These are phyloP conservation scores for Caenorhabditis virilis DNA, from an alignment of 2,888 invertebrate genomes.

Conservation along the genomic window DNA sequence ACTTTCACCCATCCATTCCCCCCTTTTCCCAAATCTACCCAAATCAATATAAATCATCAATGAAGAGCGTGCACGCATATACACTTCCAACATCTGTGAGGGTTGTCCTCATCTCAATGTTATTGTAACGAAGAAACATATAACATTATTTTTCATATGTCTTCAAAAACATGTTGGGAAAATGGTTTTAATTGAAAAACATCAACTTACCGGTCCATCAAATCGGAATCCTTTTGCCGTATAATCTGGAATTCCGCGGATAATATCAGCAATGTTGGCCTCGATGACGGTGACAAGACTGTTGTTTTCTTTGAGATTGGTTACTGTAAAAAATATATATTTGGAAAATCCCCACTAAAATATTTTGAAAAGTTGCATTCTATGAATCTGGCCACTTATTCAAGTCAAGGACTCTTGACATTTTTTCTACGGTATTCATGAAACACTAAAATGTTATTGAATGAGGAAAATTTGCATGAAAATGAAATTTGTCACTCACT, in stretches of 20 bases:
- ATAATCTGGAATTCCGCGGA: slow-evolving; percentile 53
- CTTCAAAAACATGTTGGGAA: too few relatives aligned
- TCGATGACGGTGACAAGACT: slow-evolving; percentile 69
- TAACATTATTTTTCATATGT: too few relatives aligned
- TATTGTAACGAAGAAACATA: too few relatives aligned
- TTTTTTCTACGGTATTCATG: slow-evolving; percentile 8
- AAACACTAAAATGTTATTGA: neutral
- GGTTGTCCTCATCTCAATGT: too few relatives aligned
- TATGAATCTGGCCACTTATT: slow-evolving; percentile 5
- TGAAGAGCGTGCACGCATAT: too few relatives aligned
- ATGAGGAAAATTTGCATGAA: slow-evolving; percentile 1
- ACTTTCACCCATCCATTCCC: too few relatives aligned
- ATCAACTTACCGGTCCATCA: slow-evolving; percentile 42
- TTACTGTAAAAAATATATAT: slow-evolving; percentile 68
- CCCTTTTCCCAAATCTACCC: too few relatives aligned
- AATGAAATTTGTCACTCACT: slow-evolving; percentile 25
- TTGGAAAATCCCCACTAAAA: too few relatives aligned
- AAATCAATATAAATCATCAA: too few relatives aligned
- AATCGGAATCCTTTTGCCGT: slow-evolving; percentile 53
- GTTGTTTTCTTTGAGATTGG: slow-evolving; percentile 70
- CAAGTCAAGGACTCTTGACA: slow-evolving; percentile 39
- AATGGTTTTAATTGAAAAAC: too few relatives aligned
- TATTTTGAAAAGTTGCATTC: too few relatives aligned
- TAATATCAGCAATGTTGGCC: slow-evolving; percentile 67
- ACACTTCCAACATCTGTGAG: too few relatives aligned